Base-by-base conservation (phyloP, 2,797 vertebrate genomes). In the Pogonophryne albipinna region DNA sequence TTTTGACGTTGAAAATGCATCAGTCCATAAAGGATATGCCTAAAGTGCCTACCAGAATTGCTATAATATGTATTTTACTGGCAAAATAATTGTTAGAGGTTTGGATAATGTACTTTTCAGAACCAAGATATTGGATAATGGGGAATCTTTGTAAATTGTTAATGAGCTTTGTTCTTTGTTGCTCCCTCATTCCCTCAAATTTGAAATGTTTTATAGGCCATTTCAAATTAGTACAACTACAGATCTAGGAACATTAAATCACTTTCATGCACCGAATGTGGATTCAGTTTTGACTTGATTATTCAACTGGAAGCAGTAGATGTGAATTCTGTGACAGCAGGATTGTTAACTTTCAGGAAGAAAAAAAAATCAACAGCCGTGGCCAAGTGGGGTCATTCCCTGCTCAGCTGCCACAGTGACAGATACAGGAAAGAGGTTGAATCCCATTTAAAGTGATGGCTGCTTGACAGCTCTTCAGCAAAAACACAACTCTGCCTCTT, bases 391-490 rank as follows among this genome's bases (percentile, higher is more conserved):
- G 79, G 85, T 85, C 77, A 71, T 68, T 68, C 65, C 46, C 53
- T 19, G 57, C 82, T 84, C 80, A 85, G 81, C 80, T 76, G 73
- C 66, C 49, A 58, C 61, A 27, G 74, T 74, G 77, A 76, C 86
- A 73, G 71, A 57, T 78, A 73, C 72, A 83, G 71, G 31, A 47
- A 66, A 76, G 75, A 83, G 71, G 85, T 65, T 85, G 76, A 85
- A 86, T 85, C 84, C 85, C 67, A 83, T 71, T 87, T 76, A 62
- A 56, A 67, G 38, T 78, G 83, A 87, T 74, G 74, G 53, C 70
- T 79, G 74, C 63, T 62, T 79, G 82, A 85, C 80, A 86, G 83
- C 62, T 73, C 80, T 55, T 74, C 77, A 53, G 55, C 53, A 76
- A 79, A 59, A 80, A 67, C 63, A 58, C 46, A 61, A 65, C 55